Evolutionary conservation across 2,113 vertebrate species (phyloP), one percentile per base, ranked within the genome.

Genomic region (Sinocyclocheilus anshuiensis): DNA sequence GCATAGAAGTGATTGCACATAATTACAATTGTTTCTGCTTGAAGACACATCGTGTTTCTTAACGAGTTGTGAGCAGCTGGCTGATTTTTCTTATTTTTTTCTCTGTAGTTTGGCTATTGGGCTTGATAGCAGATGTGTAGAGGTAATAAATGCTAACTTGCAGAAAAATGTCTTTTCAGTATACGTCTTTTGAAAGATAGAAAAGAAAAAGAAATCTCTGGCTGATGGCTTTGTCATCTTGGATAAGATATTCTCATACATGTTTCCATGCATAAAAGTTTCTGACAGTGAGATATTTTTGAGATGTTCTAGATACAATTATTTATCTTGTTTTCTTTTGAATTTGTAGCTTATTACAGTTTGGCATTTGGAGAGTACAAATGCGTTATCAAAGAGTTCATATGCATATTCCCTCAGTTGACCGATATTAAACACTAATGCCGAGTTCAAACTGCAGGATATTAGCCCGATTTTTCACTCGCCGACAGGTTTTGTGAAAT

Each of bases 11-110:
- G 20, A 24, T 50, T 76, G 24, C 45, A 42, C 33, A 53, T n/a
- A 36, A 36, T 74, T 83, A 63, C 80, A 82, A 48, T 18, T 26
- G 11, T 74, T 77, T 84, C 48, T 36, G 24, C 81, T 79, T 39
- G 16, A 71, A 67, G 61, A 57, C 13, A 33, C 42, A 42, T 42
- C 1, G 42, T 67, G 55, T 61, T 81, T 24, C 6, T 20, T 16
- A 18, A 26, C 13, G 24, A 29, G 24, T 1, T 53, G 24, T 77
- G 24, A 53, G 15, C 13, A 53, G 48, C 11, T 26, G 71, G 71
- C 63, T 63, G 8, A 42, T 2, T 8, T 42, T 9, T 42, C 1
- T 42, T 42, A 9, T 8, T 42, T 42, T 42, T 74, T 74, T 74
- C 3, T 48, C 22, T 76, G 74, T 76, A 76, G 74, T 20, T 77